These are phyloP conservation scores for Cydia fagiglandana DNA, from an alignment of 1,140 invertebrate genomes.

Conservation along the genomic window DNA sequence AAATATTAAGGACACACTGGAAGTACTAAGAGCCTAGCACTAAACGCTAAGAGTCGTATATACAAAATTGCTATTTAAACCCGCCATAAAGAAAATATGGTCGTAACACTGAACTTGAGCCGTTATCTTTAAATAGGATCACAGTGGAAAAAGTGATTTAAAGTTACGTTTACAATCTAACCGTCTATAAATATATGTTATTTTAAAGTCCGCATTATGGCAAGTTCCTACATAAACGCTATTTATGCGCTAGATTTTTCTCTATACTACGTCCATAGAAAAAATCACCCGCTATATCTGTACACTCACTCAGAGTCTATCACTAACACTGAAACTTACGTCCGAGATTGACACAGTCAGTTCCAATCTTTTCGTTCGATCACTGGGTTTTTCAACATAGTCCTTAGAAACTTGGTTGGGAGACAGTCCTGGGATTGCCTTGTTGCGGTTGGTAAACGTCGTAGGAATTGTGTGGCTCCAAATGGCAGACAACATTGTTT, in stretches of 20 bases:
- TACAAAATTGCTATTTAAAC: slow-evolving; percentile 59
- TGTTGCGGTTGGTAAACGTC: slow-evolving; percentile 79
- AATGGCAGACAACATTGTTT: slow-evolving; percentile 88
- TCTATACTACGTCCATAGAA: slow-evolving; percentile 73
- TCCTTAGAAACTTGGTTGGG: slow-evolving; percentile 79
- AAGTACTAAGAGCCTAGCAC: slow-evolving; percentile 67
- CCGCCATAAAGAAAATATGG: slow-evolving; percentile 56
- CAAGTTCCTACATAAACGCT: slow-evolving; percentile 73
- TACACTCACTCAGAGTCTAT: slow-evolving; percentile 49
- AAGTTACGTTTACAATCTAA: slow-evolving; percentile 60
- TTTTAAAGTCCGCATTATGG: slow-evolving; percentile 72
- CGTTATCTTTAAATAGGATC: slow-evolving; percentile 76
- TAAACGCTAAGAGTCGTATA: slow-evolving; percentile 67
- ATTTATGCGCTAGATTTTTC: slow-evolving; percentile 60
- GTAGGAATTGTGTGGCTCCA: slow-evolving; percentile 83
- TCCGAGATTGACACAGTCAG: slow-evolving; percentile 1
- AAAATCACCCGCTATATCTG: slow-evolving; percentile 70
- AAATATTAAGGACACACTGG: slow-evolving; percentile 73
- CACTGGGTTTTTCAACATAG: slow-evolving; percentile 32
- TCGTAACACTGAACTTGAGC: slow-evolving; percentile 72
- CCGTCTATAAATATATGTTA: slow-evolving; percentile 69
- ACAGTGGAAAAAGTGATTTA: slow-evolving; percentile 79
- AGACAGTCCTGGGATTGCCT: slow-evolving; percentile 78
- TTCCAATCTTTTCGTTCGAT: slow-evolving; percentile 10
- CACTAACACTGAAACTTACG: slow-evolving; percentile 39